Conservation (phyloP, 92 coral and sea anemone species). For the Phenganax stokvisi region DNA sequence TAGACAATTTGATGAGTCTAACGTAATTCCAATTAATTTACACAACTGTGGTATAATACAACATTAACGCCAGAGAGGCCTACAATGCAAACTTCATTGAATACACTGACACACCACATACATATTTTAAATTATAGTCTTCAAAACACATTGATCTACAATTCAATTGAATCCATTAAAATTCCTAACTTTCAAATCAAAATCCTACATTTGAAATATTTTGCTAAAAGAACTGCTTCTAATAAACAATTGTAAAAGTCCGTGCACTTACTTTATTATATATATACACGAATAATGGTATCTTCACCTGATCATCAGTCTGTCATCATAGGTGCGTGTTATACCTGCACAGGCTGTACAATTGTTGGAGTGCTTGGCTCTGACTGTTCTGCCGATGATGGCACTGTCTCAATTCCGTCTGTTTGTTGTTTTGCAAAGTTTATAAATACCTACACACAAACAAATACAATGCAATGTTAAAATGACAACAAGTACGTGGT, state of each 20-base stretch:
- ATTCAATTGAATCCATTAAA: not conserved
- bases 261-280: no score
- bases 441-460: constrained; percentile 59
- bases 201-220: not conserved
- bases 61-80: not conserved
- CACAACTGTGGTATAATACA: no score
- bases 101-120: not conserved
- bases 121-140: not conserved
- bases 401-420: constrained; percentile 52
- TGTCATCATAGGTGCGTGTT: not conserved
- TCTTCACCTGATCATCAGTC: no score
- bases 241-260: no score
- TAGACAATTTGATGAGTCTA: no score
- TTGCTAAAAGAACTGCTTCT: no score
- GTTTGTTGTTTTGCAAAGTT: constrained; percentile 87
- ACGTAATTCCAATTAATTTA: no score
- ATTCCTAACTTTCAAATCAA: not conserved
- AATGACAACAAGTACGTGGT: no score
- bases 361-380: not conserved
- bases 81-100: not conserved
- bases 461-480: not conserved
- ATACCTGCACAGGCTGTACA: not conserved
- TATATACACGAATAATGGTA: no score
- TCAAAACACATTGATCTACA: not conserved
- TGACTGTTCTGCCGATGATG: constrained; percentile 6